A percentile compares a stretch with the other conserved stretches of the same genome.
phyloP scores from a whole-genome alignment of 53 echinoderm and acorn worm species.

The Mesocentrotus franciscanus region DNA sequence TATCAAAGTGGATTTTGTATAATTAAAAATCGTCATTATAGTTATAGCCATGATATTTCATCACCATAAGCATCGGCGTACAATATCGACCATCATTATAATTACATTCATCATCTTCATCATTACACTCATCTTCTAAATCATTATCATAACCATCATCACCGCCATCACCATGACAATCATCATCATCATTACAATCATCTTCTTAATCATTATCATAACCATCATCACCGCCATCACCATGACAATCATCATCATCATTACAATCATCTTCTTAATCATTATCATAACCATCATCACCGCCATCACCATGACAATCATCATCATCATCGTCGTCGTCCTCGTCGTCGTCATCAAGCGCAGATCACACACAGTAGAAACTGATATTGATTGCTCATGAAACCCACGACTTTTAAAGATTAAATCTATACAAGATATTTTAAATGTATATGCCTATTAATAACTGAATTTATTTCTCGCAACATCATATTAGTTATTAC shows the following conservation, averaged over 20 bases:
- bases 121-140: neutral
- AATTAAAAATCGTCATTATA: no score
- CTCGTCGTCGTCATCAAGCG: neutral
- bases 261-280: neutral
- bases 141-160: neutral
- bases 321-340: neutral
- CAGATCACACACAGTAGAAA: no score
- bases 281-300: neutral
- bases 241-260: neutral
- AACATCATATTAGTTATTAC: neutral
- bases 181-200: conserved; percentile 7
- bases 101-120: neutral
- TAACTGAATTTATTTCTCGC: no score
- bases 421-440: no score
- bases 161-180: neutral
- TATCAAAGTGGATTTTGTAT: no score
- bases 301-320: neutral
- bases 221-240: neutral
- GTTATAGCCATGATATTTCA: no score
- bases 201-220: no score
- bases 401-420: no score
- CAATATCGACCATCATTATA: neutral
- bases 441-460: no score
- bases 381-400: no score
- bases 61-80: conserved; percentile 4